Evolutionary conservation across 1,140 invertebrate genomes (phyloP).

Genomic region (Octopus bimaculoides): DNA sequence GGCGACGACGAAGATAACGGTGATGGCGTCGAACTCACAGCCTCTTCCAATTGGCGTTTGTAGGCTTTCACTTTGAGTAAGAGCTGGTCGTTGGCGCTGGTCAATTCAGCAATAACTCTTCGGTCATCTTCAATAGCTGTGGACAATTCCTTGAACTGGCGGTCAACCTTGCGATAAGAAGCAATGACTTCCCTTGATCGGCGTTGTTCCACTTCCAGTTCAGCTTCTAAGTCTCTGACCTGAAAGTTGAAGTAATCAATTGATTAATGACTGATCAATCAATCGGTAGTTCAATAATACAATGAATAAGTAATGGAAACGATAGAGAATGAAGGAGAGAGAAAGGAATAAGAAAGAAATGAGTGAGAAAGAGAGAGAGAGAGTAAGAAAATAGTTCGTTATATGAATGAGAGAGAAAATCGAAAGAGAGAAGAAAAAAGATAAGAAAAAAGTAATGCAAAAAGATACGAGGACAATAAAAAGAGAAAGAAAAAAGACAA

Average conservation of each 20-base stretch:
- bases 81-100: slow-evolving; percentile 50
- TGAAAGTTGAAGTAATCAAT: slow-evolving; percentile 19
- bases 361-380: too few species aligned
- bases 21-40: slow-evolving; percentile 41
- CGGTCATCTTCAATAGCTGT: slow-evolving; percentile 49
- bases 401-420: too few species aligned
- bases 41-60: slow-evolving; percentile 56
- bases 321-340: too few species aligned
- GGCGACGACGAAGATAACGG: too few species aligned
- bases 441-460: too few species aligned
- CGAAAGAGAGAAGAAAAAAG: too few species aligned
- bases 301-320: too few species aligned
- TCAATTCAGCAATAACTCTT: slow-evolving; percentile 46
- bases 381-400: too few species aligned
- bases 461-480: too few species aligned
- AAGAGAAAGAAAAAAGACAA: too few species aligned
- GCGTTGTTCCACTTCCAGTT: slow-evolving; percentile 54
- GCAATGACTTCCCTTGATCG: slow-evolving; percentile 49
- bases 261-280: neutral
- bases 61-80: slow-evolving; percentile 52
- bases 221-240: slow-evolving; percentile 55
- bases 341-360: too few species aligned
- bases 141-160: slow-evolving; percentile 48
- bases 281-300: too few species aligned
- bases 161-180: slow-evolving; percentile 49